Conservation (phyloP, 2,113 vertebrate species). For the Elachura formosa region DNA sequence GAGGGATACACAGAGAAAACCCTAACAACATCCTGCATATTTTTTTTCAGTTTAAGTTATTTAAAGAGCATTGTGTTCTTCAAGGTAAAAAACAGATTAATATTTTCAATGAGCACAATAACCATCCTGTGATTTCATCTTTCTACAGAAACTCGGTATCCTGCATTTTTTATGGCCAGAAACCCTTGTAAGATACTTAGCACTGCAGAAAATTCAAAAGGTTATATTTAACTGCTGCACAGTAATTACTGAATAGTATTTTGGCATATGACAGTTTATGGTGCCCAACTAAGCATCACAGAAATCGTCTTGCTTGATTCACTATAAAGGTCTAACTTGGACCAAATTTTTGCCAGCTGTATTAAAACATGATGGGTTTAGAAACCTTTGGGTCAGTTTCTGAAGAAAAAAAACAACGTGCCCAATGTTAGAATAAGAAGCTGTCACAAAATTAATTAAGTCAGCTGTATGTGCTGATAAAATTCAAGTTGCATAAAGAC, state of each 20-base stretch:
- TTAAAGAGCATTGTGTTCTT: background rate
- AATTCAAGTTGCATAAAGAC: background rate
- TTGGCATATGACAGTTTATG: background rate
- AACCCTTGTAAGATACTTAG: background rate
- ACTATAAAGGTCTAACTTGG: background rate
- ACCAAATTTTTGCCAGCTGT: background rate
- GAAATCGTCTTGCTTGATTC: background rate
- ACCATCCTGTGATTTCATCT: constrained; percentile 5
- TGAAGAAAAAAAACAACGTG: background rate
- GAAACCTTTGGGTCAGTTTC: background rate
- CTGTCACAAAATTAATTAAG: background rate
- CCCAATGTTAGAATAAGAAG: background rate
- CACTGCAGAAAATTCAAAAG: background rate
- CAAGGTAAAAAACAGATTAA: background rate
- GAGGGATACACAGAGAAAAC: background rate
- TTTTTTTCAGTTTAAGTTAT: background rate
- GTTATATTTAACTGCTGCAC: background rate
- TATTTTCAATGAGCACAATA: background rate
- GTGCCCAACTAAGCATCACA: background rate
- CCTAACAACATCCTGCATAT: background rate
- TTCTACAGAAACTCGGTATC: constrained; percentile 19
- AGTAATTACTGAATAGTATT: background rate
- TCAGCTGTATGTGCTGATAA: background rate
- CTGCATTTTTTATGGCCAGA: background rate
- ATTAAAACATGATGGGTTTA: background rate